Conservation (phyloP, 2,113 vertebrate species). For the Bolborhynchus lineola region DNA sequence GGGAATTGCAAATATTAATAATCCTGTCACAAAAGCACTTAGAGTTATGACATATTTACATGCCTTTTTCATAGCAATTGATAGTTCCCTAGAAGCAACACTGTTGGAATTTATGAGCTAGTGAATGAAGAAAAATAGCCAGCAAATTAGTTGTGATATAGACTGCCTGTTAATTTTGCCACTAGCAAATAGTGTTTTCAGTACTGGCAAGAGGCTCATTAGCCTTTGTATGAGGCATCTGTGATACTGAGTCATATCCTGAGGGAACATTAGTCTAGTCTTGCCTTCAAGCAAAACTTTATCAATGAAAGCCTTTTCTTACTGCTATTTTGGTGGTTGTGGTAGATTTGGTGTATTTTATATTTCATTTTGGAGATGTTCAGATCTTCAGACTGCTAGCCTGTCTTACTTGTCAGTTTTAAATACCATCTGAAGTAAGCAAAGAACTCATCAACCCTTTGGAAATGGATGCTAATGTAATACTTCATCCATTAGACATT, state of each 20-base stretch:
- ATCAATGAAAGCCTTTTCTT: not conserved
- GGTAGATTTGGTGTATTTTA: not conserved
- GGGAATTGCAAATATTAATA: constrained; percentile 48
- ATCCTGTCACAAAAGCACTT: not conserved
- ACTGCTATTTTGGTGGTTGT: not conserved
- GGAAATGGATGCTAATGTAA: constrained; percentile 38
- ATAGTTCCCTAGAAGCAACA: not conserved
- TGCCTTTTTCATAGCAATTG: constrained; percentile 2
- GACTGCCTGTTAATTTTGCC: constrained; percentile 12
- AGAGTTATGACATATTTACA: not conserved
- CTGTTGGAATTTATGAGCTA: constrained; percentile 12
- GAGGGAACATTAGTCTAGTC: not conserved
- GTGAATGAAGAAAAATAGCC: constrained; percentile 4
- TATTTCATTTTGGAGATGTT: not conserved
- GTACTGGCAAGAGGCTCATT: not conserved
- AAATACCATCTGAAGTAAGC: not conserved
- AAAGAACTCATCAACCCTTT: constrained; percentile 4
- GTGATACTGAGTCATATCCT: not conserved
- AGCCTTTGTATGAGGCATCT: not conserved
- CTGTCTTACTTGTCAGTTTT: not conserved
- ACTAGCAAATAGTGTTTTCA: not conserved
- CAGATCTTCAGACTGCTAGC: not conserved
- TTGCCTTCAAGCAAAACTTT: not conserved
- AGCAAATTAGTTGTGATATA: not conserved
- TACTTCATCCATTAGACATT: constrained; percentile 27